Percentiles rank a stretch among this genome's conserved stretches.
phyloP scores from a whole-genome alignment of 2,113 vertebrate species.

The Mixornis gularis region DNA sequence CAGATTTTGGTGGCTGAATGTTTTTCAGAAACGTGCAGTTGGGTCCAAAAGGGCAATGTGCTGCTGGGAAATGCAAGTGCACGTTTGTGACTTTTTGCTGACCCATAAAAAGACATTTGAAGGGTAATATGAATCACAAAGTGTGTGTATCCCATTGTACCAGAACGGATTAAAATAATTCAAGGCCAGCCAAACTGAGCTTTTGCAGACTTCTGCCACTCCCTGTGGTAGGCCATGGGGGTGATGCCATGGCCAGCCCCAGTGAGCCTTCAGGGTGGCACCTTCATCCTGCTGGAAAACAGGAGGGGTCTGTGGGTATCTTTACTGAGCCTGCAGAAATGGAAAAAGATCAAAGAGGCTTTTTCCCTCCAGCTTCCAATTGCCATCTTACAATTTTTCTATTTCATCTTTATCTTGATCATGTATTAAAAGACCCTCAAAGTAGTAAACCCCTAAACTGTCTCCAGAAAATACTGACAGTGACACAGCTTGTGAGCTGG shows the following conservation, averaged over 20 bases:
- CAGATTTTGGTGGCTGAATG: not conserved
- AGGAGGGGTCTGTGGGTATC: not conserved
- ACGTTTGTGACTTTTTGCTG: rapidly evolving
- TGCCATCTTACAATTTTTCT: not conserved
- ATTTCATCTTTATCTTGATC: not conserved
- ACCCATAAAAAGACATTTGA: not conserved
- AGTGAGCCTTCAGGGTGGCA: not conserved
- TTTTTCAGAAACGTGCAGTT: not conserved
- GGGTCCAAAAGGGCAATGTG: rapidly evolving
- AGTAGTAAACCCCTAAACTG: not conserved
- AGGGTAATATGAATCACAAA: not conserved
- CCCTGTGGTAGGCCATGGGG: rapidly evolving
- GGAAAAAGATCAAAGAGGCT: not conserved
- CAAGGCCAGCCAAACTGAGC: rapidly evolving
- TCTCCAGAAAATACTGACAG: not conserved
- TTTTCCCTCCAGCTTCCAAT: not conserved
- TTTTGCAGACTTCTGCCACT: rapidly evolving
- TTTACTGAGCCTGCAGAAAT: not conserved
- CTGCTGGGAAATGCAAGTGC: not conserved
- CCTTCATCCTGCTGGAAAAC: not conserved
- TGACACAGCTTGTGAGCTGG: not conserved
- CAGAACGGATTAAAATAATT: not conserved
- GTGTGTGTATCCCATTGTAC: not conserved
- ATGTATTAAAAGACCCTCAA: rapidly evolving
- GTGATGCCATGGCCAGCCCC: not conserved